These are phyloP conservation scores for Hylaeus volcanicus DNA, from an alignment of 1,140 invertebrate genomes.

Conservation along the genomic window DNA sequence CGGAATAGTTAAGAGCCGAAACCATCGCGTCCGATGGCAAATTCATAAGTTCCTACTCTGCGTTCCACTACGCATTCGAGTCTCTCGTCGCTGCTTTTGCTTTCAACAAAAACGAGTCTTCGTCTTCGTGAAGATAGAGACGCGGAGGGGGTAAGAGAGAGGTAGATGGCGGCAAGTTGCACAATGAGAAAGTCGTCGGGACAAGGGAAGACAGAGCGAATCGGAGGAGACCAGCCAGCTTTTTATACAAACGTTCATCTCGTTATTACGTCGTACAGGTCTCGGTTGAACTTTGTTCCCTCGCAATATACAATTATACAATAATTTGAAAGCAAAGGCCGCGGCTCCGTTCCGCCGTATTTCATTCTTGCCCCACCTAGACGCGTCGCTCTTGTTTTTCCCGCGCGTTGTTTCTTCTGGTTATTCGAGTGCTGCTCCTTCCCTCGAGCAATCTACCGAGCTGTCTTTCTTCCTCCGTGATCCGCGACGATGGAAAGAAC, in stretches of 20 bases:
- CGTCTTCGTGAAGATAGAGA: constrained; percentile 19
- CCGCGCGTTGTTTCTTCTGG: constrained; percentile 15
- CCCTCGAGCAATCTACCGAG: constrained; percentile 23
- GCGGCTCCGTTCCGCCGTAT: constrained; percentile 48
- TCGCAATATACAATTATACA: constrained; percentile 75
- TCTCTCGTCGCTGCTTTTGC: constrained; percentile 61
- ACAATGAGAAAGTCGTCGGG: constrained; percentile 22
- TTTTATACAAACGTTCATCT: constrained; percentile 70
- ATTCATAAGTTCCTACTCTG: constrained; percentile 74
- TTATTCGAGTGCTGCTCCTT: constrained; percentile 42
- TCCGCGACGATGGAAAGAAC: background rate
- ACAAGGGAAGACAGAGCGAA: constrained; percentile 50
- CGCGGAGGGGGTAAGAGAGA: constrained; percentile 10
- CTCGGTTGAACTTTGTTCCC: constrained; percentile 70
- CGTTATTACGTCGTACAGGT: constrained; percentile 71
- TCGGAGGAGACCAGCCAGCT: constrained; percentile 44
- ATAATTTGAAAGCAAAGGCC: constrained; percentile 75
- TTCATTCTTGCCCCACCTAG: constrained; percentile 58
- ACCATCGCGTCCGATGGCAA: constrained; percentile 59
- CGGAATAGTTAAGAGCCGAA: constrained; percentile 24
- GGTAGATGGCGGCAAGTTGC: constrained; percentile 34
- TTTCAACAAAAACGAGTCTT: constrained; percentile 61
- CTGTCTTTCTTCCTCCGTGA: constrained; percentile 1
- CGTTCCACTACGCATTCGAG: constrained; percentile 34
- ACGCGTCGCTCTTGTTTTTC: constrained; percentile 31